Evolutionary conservation across 2,113 vertebrate species (phyloP).

Genomic region (Siniperca chuatsi): DNA sequence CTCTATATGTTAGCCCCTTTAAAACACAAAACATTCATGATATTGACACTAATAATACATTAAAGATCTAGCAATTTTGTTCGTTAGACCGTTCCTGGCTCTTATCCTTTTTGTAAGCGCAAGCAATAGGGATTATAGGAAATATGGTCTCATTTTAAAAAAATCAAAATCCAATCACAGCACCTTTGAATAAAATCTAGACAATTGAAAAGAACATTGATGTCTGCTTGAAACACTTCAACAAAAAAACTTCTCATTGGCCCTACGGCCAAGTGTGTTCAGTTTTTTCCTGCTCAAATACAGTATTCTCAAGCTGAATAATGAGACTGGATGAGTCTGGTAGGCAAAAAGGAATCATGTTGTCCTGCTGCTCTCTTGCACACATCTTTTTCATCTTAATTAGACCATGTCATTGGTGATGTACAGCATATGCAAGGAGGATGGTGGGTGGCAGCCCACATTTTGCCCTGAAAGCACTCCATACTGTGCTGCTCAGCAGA

Average conservation of each 20-base stretch:
- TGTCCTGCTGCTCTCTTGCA: conserved; percentile 44
- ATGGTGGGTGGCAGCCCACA: conserved; percentile 49
- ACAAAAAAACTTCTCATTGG: background rate
- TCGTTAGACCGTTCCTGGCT: background rate
- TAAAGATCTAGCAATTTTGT: background rate
- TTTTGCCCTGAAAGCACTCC: conserved; percentile 80
- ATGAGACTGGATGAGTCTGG: background rate
- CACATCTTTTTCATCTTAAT: conserved; percentile 77
- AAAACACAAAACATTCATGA: background rate
- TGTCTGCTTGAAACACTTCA: background rate
- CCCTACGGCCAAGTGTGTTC: background rate
- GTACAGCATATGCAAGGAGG: conserved; percentile 65
- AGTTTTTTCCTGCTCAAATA: conserved; percentile 3
- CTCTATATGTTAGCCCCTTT: background rate
- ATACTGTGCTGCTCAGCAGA: conserved; percentile 82
- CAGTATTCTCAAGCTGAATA: conserved; percentile 7
- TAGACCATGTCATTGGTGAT: conserved; percentile 77
- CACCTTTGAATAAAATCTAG: background rate
- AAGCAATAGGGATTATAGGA: background rate
- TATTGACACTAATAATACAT: background rate
- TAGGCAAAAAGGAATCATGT: background rate
- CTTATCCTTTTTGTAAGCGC: background rate
- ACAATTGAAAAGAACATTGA: background rate
- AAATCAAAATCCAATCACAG: background rate
- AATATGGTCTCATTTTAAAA: background rate